These are phyloP conservation scores for Nephrotoma guestfalica DNA, from an alignment of 2,888 invertebrate species.

Conservation along the genomic window DNA sequence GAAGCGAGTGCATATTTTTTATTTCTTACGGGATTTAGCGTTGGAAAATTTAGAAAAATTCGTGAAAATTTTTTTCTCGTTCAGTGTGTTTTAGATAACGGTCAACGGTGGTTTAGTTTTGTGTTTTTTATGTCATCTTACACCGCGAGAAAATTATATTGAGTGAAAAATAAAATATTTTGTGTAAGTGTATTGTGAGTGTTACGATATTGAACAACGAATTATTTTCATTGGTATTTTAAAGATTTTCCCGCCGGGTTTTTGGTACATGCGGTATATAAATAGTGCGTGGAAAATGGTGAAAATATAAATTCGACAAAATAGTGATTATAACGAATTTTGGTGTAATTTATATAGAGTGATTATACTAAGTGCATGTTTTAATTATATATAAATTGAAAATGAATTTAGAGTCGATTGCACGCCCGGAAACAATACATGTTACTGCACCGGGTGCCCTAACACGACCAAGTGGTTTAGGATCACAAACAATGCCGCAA, in stretches of 20 bases:
- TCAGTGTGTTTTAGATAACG: not conserved
- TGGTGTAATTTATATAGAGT: not conserved
- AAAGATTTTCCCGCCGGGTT: not conserved
- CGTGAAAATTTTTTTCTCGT: not conserved
- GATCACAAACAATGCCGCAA: slow-evolving; percentile 26
- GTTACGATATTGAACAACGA: not conserved
- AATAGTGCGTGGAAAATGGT: not conserved
- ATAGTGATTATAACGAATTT: not conserved
- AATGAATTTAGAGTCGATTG: slow-evolving; percentile 15
- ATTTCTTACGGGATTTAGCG: not conserved
- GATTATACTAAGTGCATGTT: not conserved
- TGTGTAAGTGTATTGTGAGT: not conserved
- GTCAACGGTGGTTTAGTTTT: not conserved
- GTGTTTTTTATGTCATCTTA: not conserved
- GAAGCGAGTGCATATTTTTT: not conserved
- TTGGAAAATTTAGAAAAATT: not conserved
- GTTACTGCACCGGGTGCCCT: slow-evolving; percentile 10
- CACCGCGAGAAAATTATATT: no score
- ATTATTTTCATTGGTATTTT: not conserved
- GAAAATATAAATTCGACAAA: not conserved
- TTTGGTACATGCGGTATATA: not conserved
- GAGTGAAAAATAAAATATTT: not conserved
- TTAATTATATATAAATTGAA: not conserved
- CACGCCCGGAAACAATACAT: slow-evolving; percentile 12
- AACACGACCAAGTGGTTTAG: slow-evolving; percentile 6